Percentiles rank a stretch among this genome's conserved stretches.
Evolutionary conservation across 2,888 invertebrate genomes (phyloP).

Genomic region (Chrysolina oricalcia): DNA sequence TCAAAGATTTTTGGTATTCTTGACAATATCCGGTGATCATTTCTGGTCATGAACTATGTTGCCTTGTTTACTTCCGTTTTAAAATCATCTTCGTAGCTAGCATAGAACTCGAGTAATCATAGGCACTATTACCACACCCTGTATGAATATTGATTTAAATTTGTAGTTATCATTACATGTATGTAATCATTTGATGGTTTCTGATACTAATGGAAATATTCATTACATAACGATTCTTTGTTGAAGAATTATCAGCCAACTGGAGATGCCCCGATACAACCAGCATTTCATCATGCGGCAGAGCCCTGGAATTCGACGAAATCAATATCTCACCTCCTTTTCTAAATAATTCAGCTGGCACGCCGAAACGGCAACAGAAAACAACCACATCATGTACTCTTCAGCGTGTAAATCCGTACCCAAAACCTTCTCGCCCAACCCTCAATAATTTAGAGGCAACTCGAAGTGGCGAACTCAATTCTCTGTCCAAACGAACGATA

Average conservation of each 20-base stretch:
- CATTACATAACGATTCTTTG: neutral
- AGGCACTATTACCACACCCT: too few species aligned
- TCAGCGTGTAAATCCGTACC: slow-evolving; percentile 30
- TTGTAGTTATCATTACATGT: too few species aligned
- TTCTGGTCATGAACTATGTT: too few species aligned
- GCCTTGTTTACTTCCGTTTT: too few species aligned
- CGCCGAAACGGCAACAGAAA: slow-evolving; percentile 29
- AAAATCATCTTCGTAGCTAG: too few species aligned
- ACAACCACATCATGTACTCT: slow-evolving; percentile 41
- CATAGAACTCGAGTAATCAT: too few species aligned
- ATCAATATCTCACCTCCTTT: slow-evolving; percentile 44
- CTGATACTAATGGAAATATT: too few species aligned
- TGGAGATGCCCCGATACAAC: neutral
- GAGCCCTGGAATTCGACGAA: slow-evolving; percentile 5
- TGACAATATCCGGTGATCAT: too few species aligned
- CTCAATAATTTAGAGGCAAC: slow-evolving; percentile 32
- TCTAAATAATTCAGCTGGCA: slow-evolving; percentile 42
- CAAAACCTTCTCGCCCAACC: slow-evolving; percentile 21
- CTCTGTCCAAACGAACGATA: slow-evolving; percentile 11
- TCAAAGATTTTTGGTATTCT: too few species aligned
- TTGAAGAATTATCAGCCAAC: neutral
- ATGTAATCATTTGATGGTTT: too few species aligned
- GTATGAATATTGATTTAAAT: too few species aligned
- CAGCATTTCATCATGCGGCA: neutral
- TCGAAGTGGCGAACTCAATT: slow-evolving; percentile 14